phyloP scores from a whole-genome alignment of 2,888 invertebrate species.

The Oscheius sp. region DNA sequence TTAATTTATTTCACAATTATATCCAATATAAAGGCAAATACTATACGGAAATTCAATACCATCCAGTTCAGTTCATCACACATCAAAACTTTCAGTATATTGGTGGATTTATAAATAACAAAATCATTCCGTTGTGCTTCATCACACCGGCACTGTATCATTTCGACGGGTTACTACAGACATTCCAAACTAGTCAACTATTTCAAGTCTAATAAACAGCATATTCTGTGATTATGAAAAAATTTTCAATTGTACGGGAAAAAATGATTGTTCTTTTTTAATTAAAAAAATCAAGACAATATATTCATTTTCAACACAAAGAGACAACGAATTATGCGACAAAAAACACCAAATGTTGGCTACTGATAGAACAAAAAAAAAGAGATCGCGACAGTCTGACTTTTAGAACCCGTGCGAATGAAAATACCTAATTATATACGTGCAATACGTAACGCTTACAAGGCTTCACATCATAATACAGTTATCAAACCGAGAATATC shows the following conservation, averaged over 20 bases:
- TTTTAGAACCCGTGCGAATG: no score
- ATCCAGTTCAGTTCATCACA: neutral
- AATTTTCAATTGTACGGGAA: no score
- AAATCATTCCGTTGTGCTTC: slow-evolving; percentile 8
- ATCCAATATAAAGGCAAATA: no score
- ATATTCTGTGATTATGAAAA: no score
- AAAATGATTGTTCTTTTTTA: no score
- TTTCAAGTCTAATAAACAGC: no score
- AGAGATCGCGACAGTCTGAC: neutral
- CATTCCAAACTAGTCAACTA: no score
- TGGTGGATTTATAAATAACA: slow-evolving; percentile 19
- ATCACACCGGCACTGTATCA: slow-evolving; percentile 11
- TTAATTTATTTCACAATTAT: no score
- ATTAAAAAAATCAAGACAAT: no score
- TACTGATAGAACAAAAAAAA: neutral
- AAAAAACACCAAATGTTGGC: slow-evolving; percentile 22
- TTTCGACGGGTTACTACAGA: slow-evolving; percentile 16
- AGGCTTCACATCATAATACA: neutral
- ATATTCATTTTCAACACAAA: no score
- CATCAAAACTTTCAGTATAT: slow-evolving; percentile 12
- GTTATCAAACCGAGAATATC: slow-evolving; percentile 19
- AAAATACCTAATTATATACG: neutral
- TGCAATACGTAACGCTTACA: neutral
- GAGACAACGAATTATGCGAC: slow-evolving; percentile 3
- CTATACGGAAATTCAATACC: no score